Base-by-base conservation (phyloP, 2,113 vertebrate genomes). In the Elachura formosa region DNA sequence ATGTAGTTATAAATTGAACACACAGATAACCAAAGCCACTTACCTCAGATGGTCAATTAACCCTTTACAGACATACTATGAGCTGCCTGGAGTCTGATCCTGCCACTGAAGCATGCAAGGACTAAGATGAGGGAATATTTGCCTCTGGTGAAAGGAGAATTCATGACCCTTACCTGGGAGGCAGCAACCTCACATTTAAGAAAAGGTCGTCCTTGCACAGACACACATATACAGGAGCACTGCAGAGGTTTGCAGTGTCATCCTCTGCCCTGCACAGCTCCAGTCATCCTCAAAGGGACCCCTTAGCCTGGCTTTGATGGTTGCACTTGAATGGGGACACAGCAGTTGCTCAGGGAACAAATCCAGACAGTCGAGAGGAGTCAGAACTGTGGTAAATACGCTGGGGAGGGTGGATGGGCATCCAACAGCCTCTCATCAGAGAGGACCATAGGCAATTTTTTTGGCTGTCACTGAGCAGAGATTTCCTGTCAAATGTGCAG, bases 251-350 rank as follows among this genome's bases (percentile, higher is more conserved):
- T 51, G 68, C 63, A 86, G 63, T 54, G 43, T 3, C 43, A 9
- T 31, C 25, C 59, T 61, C 67, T 36, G 45, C 41, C 45, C 54
- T 38, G 68, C 58, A 43, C 1, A 1, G 24, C 21, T 33, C 29
- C 8, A 1, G 10, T 4, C 19, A 17, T 12, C 56, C 81, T 62
- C 81, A 38, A 64, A 77, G 51, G 11, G 73, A 41, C 8, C n/a
- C 25, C 76, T 80, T 46, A 29, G 56, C 34, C 26, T 20, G 5
- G 38, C 40, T 71, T 19, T 1, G 0, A 43, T 38, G 54, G 12
- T 28, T 87, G 64, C 1, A 1, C 21, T 22, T 22, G 48, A 23
- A 67, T 0, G 0, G 5, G 11, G 20, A 58, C 33, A 26, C 2
- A 29, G 34, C 26, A 33, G 6, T 3, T 22, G 13, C 56, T 58